A percentile compares a stretch with the other conserved stretches of the same genome.
Conservation (phyloP, 2,113 vertebrate species). For the Copsychus sechellarum region DNA sequence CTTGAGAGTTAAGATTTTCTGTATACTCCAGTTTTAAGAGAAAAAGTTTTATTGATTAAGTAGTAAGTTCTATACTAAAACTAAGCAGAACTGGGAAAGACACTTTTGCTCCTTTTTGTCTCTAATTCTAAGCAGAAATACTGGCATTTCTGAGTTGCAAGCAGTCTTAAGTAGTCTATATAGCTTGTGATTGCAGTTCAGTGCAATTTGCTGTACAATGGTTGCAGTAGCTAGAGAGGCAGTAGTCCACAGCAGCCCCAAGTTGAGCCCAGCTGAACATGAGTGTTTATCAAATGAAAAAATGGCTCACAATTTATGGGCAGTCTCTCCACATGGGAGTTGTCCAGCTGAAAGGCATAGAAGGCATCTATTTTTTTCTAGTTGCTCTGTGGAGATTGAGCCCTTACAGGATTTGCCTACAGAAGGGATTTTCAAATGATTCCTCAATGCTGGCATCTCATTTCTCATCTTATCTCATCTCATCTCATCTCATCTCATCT, state of each 20-base stretch:
- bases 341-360: neutral
- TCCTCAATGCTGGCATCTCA: accelerated
- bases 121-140: neutral
- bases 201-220: neutral
- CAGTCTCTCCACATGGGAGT: neutral
- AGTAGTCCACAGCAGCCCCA: neutral
- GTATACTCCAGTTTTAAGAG: neutral
- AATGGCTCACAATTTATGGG: neutral
- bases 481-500: neutral
- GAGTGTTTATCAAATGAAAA: neutral
- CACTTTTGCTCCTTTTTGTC: neutral
- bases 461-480: neutral
- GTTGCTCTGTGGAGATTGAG: neutral
- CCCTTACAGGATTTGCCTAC: neutral
- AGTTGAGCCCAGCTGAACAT: neutral
- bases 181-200: neutral
- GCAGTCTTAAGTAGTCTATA: neutral
- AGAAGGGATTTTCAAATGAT: neutral
- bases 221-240: neutral
- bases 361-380: neutral
- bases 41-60: conserved; percentile 24
- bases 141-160: neutral
- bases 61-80: neutral
- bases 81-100: neutral
- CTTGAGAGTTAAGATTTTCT: neutral